A percentile compares a stretch with the other conserved stretches of the same genome.
phyloP scores from a whole-genome alignment of 2,888 invertebrate species.

The Sinohyriopsis cumingii region DNA sequence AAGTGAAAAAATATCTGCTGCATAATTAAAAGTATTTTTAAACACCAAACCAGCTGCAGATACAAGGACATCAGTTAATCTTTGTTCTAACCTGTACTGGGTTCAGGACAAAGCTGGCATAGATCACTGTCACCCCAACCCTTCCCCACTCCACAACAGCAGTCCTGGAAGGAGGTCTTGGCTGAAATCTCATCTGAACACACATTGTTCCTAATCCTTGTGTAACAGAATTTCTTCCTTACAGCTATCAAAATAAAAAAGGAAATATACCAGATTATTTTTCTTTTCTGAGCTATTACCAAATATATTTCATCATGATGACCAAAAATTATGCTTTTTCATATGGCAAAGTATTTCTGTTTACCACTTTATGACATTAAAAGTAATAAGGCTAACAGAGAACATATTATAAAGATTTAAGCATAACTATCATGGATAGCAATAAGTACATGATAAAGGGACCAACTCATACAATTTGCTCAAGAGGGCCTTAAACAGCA shows the following conservation, averaged over 20 bases:
- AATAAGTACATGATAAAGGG: no score
- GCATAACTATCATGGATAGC: no score
- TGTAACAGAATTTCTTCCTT: constrained; percentile 54
- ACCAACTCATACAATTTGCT: no score
- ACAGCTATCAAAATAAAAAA: constrained; percentile 34
- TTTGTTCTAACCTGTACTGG: constrained; percentile 48
- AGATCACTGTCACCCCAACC: constrained; percentile 80
- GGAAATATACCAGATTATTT: background rate
- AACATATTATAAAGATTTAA: no score
- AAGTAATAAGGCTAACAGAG: no score
- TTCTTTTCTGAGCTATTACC: no score
- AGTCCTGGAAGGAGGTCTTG: constrained; percentile 85
- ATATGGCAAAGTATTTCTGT: no score
- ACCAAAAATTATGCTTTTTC: no score
- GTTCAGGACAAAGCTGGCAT: constrained; percentile 64
- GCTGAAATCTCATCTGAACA: constrained; percentile 82
- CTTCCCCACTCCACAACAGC: constrained; percentile 86
- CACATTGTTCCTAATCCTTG: constrained; percentile 68
- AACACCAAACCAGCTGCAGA: background rate
- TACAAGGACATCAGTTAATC: constrained; percentile 2
- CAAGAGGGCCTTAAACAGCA: no score
- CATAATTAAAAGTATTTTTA: background rate
- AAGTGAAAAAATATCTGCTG: background rate
- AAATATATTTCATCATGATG: no score
- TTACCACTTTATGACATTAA: no score